A percentile compares a stretch with the other conserved stretches of the same genome.
Evolutionary conservation across 2,113 vertebrate species (phyloP).

Genomic region (Heteronetta atricapilla): DNA sequence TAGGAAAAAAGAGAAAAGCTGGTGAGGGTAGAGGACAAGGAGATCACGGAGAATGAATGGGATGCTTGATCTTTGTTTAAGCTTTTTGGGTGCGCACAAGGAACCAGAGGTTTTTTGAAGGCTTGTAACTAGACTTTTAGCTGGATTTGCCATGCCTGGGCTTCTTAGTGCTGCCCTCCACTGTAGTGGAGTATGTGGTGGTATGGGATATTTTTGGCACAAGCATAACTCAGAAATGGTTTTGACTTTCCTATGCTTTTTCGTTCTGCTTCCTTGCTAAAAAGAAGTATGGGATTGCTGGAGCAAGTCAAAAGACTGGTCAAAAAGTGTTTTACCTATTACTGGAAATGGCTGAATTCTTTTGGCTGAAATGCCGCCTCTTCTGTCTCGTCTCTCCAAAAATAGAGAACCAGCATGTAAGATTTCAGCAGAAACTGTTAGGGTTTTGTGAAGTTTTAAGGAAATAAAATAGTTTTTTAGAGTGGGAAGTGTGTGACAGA

Average conservation of each 20-base stretch:
- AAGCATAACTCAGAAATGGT: not conserved
- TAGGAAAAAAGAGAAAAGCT: not conserved
- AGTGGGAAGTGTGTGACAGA: not conserved
- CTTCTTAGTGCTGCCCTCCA: not conserved
- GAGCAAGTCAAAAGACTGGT: not conserved
- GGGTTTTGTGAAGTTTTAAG: not conserved
- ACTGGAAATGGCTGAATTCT: not conserved
- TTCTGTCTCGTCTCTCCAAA: not conserved
- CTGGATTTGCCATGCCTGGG: not conserved
- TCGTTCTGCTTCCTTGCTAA: not conserved
- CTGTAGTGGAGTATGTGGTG: not conserved
- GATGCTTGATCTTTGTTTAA: not conserved
- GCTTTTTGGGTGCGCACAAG: not conserved
- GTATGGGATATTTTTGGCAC: not conserved
- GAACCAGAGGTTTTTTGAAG: not conserved
- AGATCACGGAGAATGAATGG: not conserved
- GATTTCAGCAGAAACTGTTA: not conserved
- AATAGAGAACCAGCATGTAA: not conserved
- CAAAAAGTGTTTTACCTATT: not conserved
- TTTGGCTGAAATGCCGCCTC: not conserved
- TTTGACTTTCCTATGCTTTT: not conserved
- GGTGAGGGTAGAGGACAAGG: not conserved
- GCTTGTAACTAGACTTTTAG: not conserved
- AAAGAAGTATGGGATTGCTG: not conserved
- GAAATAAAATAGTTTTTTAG: not conserved